Percentiles rank a stretch among this genome's conserved stretches.
Evolutionary conservation across 1,140 invertebrate genomes (phyloP).

Genomic region (Nautilus pompilius): DNA sequence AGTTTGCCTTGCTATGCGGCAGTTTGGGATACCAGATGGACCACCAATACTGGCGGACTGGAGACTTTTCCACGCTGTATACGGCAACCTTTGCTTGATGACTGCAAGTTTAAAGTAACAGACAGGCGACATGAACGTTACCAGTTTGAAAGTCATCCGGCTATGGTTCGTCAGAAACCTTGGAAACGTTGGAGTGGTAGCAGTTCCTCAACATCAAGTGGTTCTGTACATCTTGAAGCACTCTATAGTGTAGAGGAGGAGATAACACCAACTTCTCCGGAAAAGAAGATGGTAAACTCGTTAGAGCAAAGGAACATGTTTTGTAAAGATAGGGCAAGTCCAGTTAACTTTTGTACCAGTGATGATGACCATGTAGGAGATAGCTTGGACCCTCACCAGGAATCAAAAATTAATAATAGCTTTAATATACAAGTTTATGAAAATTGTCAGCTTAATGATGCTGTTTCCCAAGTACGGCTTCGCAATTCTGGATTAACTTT

Average conservation of each 20-base stretch:
- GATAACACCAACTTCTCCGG: background rate
- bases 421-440: too few species aligned
- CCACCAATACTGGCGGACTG: background rate
- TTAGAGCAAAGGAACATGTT: background rate
- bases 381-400: too few species aligned
- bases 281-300: background rate
- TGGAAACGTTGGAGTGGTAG: conserved; percentile 1
- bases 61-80: background rate
- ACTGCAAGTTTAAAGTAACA: background rate
- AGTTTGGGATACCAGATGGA: background rate
- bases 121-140: background rate
- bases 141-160: conserved; percentile 1
- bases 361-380: background rate
- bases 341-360: background rate
- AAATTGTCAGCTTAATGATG: background rate
- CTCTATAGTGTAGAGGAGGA: background rate
- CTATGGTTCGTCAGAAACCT: background rate
- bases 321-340: background rate
- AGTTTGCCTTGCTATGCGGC: conserved; percentile 1
- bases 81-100: background rate
- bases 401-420: too few species aligned
- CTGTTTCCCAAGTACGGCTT: background rate
- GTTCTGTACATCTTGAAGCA: conserved; percentile 6
- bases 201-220: conserved; percentile 16
- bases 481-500: conserved; percentile 1